These are phyloP conservation scores for Mylabris phalerata DNA, from an alignment of 1,140 invertebrate species.

Conservation along the genomic window DNA sequence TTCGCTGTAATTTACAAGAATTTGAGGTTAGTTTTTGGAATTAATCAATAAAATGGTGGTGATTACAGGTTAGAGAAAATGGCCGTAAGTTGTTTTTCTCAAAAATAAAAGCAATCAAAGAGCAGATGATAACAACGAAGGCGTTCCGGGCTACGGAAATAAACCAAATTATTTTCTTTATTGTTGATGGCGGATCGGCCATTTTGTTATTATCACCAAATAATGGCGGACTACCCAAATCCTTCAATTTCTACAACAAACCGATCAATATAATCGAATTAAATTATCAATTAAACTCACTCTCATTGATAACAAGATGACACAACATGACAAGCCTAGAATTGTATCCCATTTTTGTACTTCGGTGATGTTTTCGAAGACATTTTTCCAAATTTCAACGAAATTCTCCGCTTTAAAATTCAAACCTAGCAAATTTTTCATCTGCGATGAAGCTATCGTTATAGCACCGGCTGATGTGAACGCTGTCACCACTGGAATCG, in stretches of 20 bases:
- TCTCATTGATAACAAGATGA: slow-evolving; percentile 53
- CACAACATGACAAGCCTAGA: slow-evolving; percentile 57
- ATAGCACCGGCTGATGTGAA: slow-evolving; percentile 83
- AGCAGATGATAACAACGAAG: slow-evolving; percentile 63
- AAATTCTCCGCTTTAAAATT: slow-evolving; percentile 56
- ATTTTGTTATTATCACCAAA: slow-evolving; percentile 4
- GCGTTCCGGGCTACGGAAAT: slow-evolving; percentile 67
- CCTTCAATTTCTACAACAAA: slow-evolving; percentile 36
- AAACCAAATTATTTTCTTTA: slow-evolving; percentile 55
- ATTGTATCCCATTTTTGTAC: slow-evolving; percentile 53
- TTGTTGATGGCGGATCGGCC: slow-evolving; percentile 15
- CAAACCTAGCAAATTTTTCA: slow-evolving; percentile 67
- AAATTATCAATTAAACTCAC: slow-evolving; percentile 44
- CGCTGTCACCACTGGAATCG: slow-evolving; percentile 73
- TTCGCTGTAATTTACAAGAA: slow-evolving; percentile 38
- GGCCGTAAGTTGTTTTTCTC: slow-evolving; percentile 25
- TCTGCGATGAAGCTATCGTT: slow-evolving; percentile 74
- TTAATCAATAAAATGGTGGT: background rate
- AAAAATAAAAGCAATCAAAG: slow-evolving; percentile 52
- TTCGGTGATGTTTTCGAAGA: slow-evolving; percentile 48
- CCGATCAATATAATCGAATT: slow-evolving; percentile 1
- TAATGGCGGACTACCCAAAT: slow-evolving; percentile 26
- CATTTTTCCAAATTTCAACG: slow-evolving; percentile 50
- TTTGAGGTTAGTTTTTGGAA: background rate
- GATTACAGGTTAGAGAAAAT: slow-evolving; percentile 31